These are phyloP conservation scores for Charaxes varanes DNA, from an alignment of 1,140 invertebrate genomes.

Conservation along the genomic window DNA sequence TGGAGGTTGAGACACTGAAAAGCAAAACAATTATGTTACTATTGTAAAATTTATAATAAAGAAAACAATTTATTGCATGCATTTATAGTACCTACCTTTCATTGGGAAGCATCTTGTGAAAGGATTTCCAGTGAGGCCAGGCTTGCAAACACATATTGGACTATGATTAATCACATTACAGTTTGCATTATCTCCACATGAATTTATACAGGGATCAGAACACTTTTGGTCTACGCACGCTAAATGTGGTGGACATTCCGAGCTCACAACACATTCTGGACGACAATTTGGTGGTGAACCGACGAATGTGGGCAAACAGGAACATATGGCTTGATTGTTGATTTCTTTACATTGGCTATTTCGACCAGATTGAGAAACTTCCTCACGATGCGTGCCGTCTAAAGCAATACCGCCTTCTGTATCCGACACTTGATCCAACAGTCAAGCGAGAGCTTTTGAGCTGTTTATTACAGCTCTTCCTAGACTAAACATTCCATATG, in stretches of 20 bases:
- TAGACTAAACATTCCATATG: too few relatives aligned
- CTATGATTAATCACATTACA: slow-evolving; percentile 87
- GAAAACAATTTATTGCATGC: not conserved
- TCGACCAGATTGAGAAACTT: slow-evolving; percentile 82
- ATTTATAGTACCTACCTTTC: slow-evolving; percentile 50
- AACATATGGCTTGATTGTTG: slow-evolving; percentile 79
- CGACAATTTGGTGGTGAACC: slow-evolving; percentile 83
- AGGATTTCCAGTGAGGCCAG: slow-evolving; percentile 81
- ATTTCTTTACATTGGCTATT: slow-evolving; percentile 83
- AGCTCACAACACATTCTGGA: slow-evolving; percentile 83
- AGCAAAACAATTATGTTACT: slow-evolving; percentile 31
- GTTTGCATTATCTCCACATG: slow-evolving; percentile 84
- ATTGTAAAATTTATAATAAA: not conserved
- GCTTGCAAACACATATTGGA: slow-evolving; percentile 80
- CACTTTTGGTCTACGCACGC: slow-evolving; percentile 81
- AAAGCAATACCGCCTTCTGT: too few relatives aligned
- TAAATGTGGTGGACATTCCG: slow-evolving; percentile 79
- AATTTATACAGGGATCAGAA: slow-evolving; percentile 79
- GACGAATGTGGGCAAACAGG: slow-evolving; percentile 80
- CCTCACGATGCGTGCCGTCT: too few relatives aligned
- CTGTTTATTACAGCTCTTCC: too few relatives aligned
- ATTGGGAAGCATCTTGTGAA: slow-evolving; percentile 79
- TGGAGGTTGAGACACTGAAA: slow-evolving; percentile 72
- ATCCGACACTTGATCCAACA: too few relatives aligned
- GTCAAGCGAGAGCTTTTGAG: too few relatives aligned